Percentiles rank a stretch among this genome's conserved stretches.
Evolutionary conservation across 2,797 vertebrate species (phyloP).

Genomic region (Sarcophilus harrisii): DNA sequence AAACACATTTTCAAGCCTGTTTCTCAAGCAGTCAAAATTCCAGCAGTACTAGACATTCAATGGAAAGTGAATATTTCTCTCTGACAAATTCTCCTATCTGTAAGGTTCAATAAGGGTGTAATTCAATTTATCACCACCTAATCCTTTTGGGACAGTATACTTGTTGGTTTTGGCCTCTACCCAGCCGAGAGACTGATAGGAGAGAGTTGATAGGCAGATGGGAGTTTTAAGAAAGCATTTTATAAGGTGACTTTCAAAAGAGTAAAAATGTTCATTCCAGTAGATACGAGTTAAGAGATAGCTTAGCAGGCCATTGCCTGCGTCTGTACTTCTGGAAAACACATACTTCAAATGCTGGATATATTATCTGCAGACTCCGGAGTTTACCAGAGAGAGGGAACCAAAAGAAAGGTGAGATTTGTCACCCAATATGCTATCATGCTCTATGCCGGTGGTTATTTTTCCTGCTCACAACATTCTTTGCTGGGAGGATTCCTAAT

Average conservation of each 20-base stretch:
- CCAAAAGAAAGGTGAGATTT: neutral
- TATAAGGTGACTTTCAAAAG: neutral
- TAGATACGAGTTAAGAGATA: neutral
- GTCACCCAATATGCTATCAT: neutral
- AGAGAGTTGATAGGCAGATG: neutral
- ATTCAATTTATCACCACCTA: slow-evolving; percentile 48
- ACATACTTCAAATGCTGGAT: neutral
- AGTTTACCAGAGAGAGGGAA: neutral
- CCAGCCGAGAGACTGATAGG: slow-evolving; percentile 20
- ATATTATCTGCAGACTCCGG: neutral
- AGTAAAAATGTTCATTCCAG: neutral
- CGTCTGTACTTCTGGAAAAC: neutral
- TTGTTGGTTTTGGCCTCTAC: slow-evolving; percentile 14
- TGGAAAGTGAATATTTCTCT: slow-evolving; percentile 46
- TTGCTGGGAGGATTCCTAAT: neutral
- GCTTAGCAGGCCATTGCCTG: neutral
- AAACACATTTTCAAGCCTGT: slow-evolving; percentile 15
- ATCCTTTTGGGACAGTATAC: slow-evolving; percentile 21
- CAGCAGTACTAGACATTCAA: slow-evolving; percentile 2
- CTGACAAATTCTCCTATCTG: slow-evolving; percentile 15
- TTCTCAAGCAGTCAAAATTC: neutral
- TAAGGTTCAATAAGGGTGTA: neutral
- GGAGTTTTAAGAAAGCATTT: neutral
- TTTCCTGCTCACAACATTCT: neutral
- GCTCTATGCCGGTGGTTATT: neutral